Percentiles rank a stretch among this genome's conserved stretches.
These are phyloP conservation scores for Vicugna pacos DNA, from an alignment of 2,113 vertebrate species.

Conservation along the genomic window DNA sequence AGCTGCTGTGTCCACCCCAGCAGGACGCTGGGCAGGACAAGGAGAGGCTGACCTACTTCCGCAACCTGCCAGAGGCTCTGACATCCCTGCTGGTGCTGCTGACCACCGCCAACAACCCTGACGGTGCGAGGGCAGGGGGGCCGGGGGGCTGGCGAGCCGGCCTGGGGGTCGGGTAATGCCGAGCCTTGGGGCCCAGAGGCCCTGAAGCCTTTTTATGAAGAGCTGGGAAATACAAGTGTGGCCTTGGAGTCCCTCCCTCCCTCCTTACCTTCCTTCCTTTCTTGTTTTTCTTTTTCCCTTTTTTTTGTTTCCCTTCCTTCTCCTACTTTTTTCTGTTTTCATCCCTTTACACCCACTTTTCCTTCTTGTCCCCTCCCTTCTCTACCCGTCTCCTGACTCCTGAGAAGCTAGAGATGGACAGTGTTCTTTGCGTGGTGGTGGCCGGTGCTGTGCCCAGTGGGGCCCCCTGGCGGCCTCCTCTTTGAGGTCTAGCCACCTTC, in stretches of 20 bases:
- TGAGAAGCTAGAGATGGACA: background rate
- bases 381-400: background rate
- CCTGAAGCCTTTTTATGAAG: rapidly evolving
- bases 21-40: slow-evolving; percentile 90
- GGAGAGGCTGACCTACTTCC: slow-evolving; percentile 94
- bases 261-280: rapidly evolving
- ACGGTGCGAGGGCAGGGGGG: slow-evolving; percentile 87
- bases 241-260: rapidly evolving
- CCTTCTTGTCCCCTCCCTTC: background rate
- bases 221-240: background rate
- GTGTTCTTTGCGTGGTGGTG: background rate
- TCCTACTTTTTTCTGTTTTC: rapidly evolving
- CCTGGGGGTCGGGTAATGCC: rapidly evolving
- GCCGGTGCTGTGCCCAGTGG: background rate
- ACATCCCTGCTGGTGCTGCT: slow-evolving; percentile 95
- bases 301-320: no score
- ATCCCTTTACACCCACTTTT: rapidly evolving
- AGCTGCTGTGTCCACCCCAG: background rate
- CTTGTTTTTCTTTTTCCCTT: no score
- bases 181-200: background rate
- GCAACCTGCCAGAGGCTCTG: slow-evolving; percentile 89
- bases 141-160: background rate
- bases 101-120: slow-evolving; percentile 98
- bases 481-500: background rate
- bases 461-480: background rate